These are phyloP conservation scores for Entomobrya multifasciata DNA, from an alignment of 2,888 invertebrate species.

Conservation along the genomic window DNA sequence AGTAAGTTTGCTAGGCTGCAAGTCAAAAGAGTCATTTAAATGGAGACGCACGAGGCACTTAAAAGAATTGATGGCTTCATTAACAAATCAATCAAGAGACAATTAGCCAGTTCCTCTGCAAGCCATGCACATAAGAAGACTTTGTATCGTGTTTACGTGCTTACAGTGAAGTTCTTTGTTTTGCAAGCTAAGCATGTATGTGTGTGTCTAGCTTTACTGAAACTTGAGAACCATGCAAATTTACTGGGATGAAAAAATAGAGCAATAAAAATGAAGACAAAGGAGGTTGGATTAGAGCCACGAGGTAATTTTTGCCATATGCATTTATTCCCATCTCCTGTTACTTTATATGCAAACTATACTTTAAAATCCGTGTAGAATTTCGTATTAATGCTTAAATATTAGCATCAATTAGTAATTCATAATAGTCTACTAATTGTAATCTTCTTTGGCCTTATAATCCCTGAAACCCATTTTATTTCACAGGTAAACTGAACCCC, in stretches of 20 bases:
- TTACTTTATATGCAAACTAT: not conserved
- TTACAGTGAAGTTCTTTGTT: constrained; percentile 8
- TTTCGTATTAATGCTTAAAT: too few species aligned
- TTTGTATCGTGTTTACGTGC: not conserved
- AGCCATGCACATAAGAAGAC: not conserved
- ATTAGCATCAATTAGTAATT: constrained; percentile 46
- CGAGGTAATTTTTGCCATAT: not conserved
- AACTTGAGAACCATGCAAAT: not conserved
- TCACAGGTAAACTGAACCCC: constrained; percentile 40
- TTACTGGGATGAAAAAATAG: not conserved
- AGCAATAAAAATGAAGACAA: constrained; percentile 74
- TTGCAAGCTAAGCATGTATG: not conserved
- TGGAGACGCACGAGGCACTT: constrained; percentile 61
- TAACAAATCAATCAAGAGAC: constrained; percentile 79
- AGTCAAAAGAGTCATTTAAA: constrained; percentile 32
- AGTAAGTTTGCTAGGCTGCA: constrained; percentile 35
- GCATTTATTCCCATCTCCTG: not conserved
- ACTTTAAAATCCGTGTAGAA: not conserved
- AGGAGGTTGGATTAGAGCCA: constrained; percentile 77
- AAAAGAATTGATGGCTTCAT: constrained; percentile 77
- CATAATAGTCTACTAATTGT: constrained; percentile 31
- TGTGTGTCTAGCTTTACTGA: not conserved
- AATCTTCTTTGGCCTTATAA: constrained; percentile 30
- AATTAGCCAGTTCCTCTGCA: constrained; percentile 74
- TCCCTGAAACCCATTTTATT: constrained; percentile 20